These are phyloP conservation scores for Homarus americanus DNA, from an alignment of 1,140 invertebrate genomes.

Conservation along the genomic window DNA sequence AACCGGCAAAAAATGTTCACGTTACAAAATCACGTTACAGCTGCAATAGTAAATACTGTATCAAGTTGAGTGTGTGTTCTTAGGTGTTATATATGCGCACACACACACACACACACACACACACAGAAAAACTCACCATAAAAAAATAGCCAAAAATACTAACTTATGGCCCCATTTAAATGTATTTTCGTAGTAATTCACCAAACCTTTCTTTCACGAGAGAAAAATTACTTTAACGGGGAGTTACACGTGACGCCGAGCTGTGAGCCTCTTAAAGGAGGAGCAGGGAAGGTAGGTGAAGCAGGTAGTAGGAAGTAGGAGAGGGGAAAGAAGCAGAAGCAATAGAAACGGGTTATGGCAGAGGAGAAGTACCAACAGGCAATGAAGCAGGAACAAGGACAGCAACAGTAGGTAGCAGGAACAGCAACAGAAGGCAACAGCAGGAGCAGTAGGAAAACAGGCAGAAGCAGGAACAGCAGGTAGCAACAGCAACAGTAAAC, in stretches of 20 bases:
- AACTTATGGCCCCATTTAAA: no score
- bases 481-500: not conserved
- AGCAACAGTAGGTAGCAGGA: not conserved
- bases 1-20: no score
- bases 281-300: no score
- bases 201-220: not conserved
- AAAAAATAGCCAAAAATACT: no score
- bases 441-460: not conserved
- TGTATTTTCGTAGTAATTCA: not conserved
- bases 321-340: not conserved
- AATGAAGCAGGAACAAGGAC: not conserved
- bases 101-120: slow-evolving; percentile 28
- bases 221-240: not conserved
- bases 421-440: not conserved
- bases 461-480: not conserved
- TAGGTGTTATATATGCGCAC: slow-evolving; percentile 9
- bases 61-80: no score
- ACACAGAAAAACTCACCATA: not conserved
- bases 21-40: no score
- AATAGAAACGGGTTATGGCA: not conserved
- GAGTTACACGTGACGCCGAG: not conserved
- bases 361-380: not conserved
- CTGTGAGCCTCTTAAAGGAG: not conserved
- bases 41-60: no score
- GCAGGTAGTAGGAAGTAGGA: not conserved